A percentile compares a stretch with the other conserved stretches of the same genome.
Evolutionary conservation across 1,140 invertebrate genomes (phyloP).

Genomic region (Parapsyche elsis): DNA sequence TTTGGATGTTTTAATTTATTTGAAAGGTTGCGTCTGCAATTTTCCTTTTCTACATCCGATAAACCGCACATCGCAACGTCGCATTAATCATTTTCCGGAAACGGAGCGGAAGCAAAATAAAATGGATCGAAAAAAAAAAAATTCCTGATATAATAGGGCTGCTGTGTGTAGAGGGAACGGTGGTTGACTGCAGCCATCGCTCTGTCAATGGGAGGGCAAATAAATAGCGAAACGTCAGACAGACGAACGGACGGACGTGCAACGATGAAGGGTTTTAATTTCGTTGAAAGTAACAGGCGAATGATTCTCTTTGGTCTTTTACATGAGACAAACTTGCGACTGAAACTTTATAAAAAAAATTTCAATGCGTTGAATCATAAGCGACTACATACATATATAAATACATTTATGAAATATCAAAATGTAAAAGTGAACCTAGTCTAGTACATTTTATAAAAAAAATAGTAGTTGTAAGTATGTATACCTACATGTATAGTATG

Average conservation of each 20-base stretch:
- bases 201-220: constrained; percentile 29
- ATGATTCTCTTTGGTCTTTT: not conserved
- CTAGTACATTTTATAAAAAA: too few species aligned
- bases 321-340: too few species aligned
- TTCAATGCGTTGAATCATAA: too few species aligned
- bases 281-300: constrained; percentile 44
- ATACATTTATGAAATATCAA: too few species aligned
- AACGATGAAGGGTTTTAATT: constrained; percentile 52
- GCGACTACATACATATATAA: too few species aligned
- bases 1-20: too few species aligned
- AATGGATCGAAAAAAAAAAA: constrained; percentile 13
- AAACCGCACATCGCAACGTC: constrained; percentile 10
- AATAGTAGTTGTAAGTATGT: too few species aligned
- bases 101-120: constrained; percentile 11
- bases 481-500: too few species aligned
- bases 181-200: constrained; percentile 15
- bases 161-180: too few species aligned
- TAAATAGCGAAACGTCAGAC: constrained; percentile 39
- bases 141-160: too few species aligned
- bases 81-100: constrained; percentile 26
- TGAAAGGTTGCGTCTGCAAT: not conserved
- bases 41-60: not conserved
- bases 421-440: too few species aligned
- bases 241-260: not conserved
- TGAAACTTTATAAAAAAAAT: too few species aligned